Conservation (phyloP, 2,888 invertebrate species). For the Oligia latruncula region DNA sequence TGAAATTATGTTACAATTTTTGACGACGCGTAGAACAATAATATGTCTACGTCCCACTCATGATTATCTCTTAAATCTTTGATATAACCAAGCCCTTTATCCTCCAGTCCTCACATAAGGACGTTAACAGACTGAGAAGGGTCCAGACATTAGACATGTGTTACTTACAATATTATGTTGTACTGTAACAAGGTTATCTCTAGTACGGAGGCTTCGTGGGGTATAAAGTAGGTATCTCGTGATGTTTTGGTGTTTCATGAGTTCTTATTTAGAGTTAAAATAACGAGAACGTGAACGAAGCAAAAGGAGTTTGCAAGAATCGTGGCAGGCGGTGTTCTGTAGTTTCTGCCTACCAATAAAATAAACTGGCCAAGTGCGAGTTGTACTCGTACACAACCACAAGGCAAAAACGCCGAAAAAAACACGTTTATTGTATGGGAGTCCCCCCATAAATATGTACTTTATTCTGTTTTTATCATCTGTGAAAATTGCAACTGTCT, state of each 20-base stretch:
- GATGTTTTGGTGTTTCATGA: constrained; percentile 13
- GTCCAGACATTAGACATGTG: constrained; percentile 60
- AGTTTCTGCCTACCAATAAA: no score
- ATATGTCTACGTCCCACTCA: neutral
- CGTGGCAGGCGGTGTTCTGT: neutral
- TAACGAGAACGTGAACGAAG: neutral
- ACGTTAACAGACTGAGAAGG: constrained; percentile 60
- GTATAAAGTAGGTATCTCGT: neutral
- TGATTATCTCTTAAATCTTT: constrained; percentile 47
- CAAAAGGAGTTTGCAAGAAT: neutral
- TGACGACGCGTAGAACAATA: neutral
- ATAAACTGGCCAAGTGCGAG: no score
- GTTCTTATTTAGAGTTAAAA: neutral
- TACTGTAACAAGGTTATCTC: constrained; percentile 53
- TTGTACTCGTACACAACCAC: no score
- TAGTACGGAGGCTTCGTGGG: neutral
- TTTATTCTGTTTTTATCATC: no score
- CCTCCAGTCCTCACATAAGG: constrained; percentile 37
- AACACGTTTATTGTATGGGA: no score
- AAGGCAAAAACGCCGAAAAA: no score
- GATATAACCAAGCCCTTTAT: constrained; percentile 37
- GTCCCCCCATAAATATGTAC: no score
- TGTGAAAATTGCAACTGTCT: no score
- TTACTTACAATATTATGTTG: constrained; percentile 54
- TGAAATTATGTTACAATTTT: neutral